Evolutionary conservation across 2,888 invertebrate genomes (phyloP), one percentile per base, ranked within the genome.

Genomic region (Eubasilissa splendida): DNA sequence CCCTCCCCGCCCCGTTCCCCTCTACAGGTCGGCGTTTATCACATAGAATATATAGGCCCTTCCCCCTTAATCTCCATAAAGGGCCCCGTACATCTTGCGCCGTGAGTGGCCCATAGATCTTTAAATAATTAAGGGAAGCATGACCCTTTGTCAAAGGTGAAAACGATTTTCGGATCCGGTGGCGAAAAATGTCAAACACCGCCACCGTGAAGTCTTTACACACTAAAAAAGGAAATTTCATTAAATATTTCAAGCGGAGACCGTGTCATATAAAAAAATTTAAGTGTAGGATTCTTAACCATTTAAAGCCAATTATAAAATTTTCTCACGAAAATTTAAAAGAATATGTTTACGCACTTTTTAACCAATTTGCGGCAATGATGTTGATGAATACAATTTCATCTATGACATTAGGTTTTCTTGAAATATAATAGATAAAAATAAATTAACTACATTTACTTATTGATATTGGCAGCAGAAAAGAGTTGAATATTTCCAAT

Each of bases 21-120:
- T 31, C n/a, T 50, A 14, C 53, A 53, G 70, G 70, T 70, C 63
- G 70, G 59, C 77, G 82, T 80, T 78, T 82, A 82, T 82, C 82
- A 73, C 80, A 80, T 80, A 76, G 76, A 82, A 83, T 81, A 80
- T 81, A 83, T 83, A 83, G 70, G 53, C 14, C 70, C 54, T 53
- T 53, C 80, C 80, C 81, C 77, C 80, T 83, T 83, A 81, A 83
- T 83, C 80, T 80, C 60, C 65, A 81, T 77, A 80, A 83, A 80
- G 79, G 78, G 54, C 52, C 66, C 58, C 70, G 76, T 77, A 81
- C 63, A 70, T 77, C 77, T 70, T 77, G 56, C 58, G 66, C 76
- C 66, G 63, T 77, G 73, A 79, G 76, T 79, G 76, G 54, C 76
- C 77, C 80, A 65, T 80, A 65, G 63, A 75, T 80, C 78, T 77